Evolutionary conservation across 2,888 invertebrate species (phyloP).

Genomic region (Lathronympha strigana): DNA sequence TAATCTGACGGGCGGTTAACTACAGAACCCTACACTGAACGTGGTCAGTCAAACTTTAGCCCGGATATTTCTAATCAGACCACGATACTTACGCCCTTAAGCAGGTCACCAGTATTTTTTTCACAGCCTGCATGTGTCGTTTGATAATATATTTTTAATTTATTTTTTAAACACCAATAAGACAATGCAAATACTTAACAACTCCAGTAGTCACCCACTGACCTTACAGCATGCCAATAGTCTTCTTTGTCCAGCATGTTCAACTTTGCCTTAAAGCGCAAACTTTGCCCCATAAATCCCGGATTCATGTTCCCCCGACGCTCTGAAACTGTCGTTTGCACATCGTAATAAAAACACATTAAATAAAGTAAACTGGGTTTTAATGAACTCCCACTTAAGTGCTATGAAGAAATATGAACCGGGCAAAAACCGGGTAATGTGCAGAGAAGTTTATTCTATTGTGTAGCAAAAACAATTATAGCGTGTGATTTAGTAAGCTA

Average conservation of each 20-base stretch:
- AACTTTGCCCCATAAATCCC: slow-evolving; percentile 44
- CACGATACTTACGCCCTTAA: too few relatives aligned
- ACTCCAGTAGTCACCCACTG: slow-evolving; percentile 12
- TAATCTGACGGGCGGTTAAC: too few relatives aligned
- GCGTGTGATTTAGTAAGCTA: slow-evolving; percentile 16
- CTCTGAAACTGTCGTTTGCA: slow-evolving; percentile 44
- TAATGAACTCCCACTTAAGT: slow-evolving; percentile 41
- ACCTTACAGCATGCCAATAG: slow-evolving; percentile 8
- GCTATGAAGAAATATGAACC: slow-evolving; percentile 34
- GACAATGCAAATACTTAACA: background rate
- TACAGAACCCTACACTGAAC: too few relatives aligned
- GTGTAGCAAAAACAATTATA: slow-evolving; percentile 35
- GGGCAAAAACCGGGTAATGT: slow-evolving; percentile 24
- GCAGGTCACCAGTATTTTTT: too few relatives aligned
- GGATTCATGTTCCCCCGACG: slow-evolving; percentile 38
- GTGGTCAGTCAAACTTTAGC: too few relatives aligned
- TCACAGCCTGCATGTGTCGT: too few relatives aligned
- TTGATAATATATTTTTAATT: too few relatives aligned
- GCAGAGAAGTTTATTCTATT: slow-evolving; percentile 24
- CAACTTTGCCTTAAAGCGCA: slow-evolving; percentile 36
- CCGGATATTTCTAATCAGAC: too few relatives aligned
- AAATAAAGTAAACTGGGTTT: slow-evolving; percentile 42
- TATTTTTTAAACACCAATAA: too few relatives aligned
- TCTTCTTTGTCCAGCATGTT: slow-evolving; percentile 29
- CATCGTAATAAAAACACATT: slow-evolving; percentile 44